A percentile compares a stretch with the other conserved stretches of the same genome.
phyloP scores from a whole-genome alignment of 1,140 invertebrate genomes.

The Drosophila murphyi region DNA sequence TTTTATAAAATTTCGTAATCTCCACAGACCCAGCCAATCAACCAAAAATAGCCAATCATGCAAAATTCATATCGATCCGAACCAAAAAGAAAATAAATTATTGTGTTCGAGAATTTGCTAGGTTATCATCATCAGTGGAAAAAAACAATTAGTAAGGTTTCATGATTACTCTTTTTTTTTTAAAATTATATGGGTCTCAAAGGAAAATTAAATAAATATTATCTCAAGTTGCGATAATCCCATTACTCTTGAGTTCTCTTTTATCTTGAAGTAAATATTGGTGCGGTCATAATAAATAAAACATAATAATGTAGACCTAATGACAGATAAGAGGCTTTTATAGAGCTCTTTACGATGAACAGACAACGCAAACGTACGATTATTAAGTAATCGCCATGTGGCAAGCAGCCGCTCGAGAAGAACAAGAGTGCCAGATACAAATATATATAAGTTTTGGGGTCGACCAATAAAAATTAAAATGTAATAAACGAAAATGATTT shows the following conservation, averaged over 20 bases:
- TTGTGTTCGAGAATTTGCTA: not conserved
- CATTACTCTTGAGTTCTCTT: not conserved
- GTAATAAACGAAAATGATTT: no score
- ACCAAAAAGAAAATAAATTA: not conserved
- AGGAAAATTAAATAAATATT: conserved; percentile 3
- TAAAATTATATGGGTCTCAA: no score
- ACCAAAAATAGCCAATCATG: conserved; percentile 34
- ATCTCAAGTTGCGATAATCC: conserved; percentile 40
- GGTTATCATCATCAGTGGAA: conserved; percentile 29
- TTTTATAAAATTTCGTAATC: conserved; percentile 38
- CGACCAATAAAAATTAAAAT: no score
- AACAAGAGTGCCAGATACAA: not conserved
- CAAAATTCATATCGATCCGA: conserved; percentile 13
- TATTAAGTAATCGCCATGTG: conserved; percentile 40
- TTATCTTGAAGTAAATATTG: conserved; percentile 31
- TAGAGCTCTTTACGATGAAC: conserved; percentile 7
- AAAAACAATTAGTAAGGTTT: conserved; percentile 17
- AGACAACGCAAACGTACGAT: not conserved
- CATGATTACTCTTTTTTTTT: conserved; percentile 4
- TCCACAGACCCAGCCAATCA: not conserved
- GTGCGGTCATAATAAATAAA: conserved; percentile 10
- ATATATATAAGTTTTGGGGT: no score
- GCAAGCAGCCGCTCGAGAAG: not conserved
- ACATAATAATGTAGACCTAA: conserved; percentile 19
- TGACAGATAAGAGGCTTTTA: conserved; percentile 39